Base-by-base conservation (phyloP, 2,888 invertebrate genomes). In the Stenodema calcarata region DNA sequence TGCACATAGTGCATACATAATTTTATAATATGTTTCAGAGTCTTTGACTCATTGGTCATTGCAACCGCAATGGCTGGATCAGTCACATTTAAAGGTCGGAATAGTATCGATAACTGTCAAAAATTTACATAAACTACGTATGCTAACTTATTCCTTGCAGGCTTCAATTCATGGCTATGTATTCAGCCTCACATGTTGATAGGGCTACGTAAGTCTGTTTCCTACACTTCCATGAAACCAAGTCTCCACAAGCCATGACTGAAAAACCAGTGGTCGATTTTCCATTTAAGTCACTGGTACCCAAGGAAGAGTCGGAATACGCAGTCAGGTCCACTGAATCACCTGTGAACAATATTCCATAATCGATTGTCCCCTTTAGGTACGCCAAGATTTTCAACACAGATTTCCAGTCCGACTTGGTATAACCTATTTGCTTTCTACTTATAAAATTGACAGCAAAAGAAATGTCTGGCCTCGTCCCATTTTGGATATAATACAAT, bases 401-500 rank as follows among this genome's bases (percentile, higher is more conserved):
- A 50, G 50, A 50, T 50, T 80, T 11, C 54, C 80, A 80, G 18
- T 80, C 80, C 9, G 50, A 3, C 27, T 27, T 14, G 2, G 80
- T 80, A 30, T 80, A 80, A 9, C 54, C 54, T 18, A 80, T 30
- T 23, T 80, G 80, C 23, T 80, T 80, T n/a, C 80, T 80, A 50
- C 80, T 50, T 50, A 80, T 80, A 28, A 80, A 80, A 50, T 50
- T 80, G n/a, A 50, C 80, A 23, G 80, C 47, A 27, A 47, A 80
- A 3, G 80, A 80, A 28, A 80, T 80, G 23, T 80, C 80, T 4
- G 80, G 50, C 11, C 80, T 16, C 6, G 80, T 80, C 14, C 50
- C 9, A 80, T 80, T 47, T 50, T 80, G 80, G 11, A 80, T 47
- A n/a, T n/a, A n/a, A 18, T 80, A 80, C 27, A 80, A 35, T 14